Percentiles rank a stretch among this genome's conserved stretches.
Evolutionary conservation across 2,113 vertebrate genomes (phyloP).

Genomic region (Heterocephalus glaber): DNA sequence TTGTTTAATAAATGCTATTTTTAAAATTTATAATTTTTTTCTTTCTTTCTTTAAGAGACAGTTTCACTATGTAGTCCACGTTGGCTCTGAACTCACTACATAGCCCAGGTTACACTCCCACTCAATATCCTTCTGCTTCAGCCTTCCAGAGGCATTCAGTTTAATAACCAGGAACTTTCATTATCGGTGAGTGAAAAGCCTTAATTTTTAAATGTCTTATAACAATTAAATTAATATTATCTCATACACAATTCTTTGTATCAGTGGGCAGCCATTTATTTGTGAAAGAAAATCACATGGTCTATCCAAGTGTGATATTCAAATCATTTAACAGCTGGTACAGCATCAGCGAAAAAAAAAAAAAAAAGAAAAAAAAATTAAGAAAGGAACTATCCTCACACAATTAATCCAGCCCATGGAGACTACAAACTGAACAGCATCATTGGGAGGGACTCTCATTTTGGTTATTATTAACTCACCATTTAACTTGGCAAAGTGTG

Average conservation of each 20-base stretch:
- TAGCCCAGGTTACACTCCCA: not conserved
- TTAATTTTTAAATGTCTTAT: conserved; percentile 29
- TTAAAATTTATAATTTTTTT: not conserved
- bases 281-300: conserved; percentile 2
- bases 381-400: not conserved
- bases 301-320: not conserved
- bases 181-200: not conserved
- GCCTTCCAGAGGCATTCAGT: not conserved
- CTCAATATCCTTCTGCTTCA: not conserved
- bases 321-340: conserved; percentile 10
- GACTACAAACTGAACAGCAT: not conserved
- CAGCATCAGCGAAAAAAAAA: too few relatives aligned
- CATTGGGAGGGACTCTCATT: not conserved
- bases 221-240: not conserved
- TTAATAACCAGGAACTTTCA: not conserved
- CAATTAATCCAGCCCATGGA: not conserved
- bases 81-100: not conserved
- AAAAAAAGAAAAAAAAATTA: conserved; percentile 4
- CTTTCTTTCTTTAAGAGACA: not conserved
- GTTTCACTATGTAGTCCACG: not conserved
- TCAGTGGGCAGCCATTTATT: not conserved
- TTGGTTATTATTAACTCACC: not conserved
- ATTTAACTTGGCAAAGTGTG: not conserved
- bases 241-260: not conserved
- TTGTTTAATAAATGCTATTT: not conserved